phyloP scores from a whole-genome alignment of 2,888 invertebrate genomes.

The Biston stratarius region DNA sequence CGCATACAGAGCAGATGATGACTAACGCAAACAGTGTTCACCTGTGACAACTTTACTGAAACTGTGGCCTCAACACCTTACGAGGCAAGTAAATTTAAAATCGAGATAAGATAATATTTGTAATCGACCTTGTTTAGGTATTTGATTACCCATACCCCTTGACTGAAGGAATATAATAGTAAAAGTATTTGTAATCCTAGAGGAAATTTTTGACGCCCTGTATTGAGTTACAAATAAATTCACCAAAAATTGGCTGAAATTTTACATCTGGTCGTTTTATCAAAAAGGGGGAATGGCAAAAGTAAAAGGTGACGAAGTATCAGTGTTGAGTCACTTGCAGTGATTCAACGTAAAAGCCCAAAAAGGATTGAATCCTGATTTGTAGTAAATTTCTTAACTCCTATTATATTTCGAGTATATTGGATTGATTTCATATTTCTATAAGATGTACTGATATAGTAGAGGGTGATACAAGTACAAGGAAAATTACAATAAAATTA shows the following conservation, averaged over 20 bases:
- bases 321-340: constrained; percentile 23
- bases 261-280: neutral
- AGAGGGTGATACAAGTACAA: neutral
- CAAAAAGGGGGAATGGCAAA: constrained; percentile 14
- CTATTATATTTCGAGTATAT: constrained; percentile 35
- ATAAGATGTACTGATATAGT: neutral
- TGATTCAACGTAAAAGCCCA: constrained; percentile 36
- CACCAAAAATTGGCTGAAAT: neutral
- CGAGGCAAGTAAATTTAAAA: constrained; percentile 54
- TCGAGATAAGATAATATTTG: constrained; percentile 71
- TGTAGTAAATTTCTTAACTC: constrained; percentile 18
- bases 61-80: constrained; percentile 62
- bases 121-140: constrained; percentile 50
- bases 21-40: constrained; percentile 62
- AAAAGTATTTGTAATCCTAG: neutral
- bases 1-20: constrained; percentile 49
- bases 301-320: constrained; percentile 9
- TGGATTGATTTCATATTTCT: neutral
- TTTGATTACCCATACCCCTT: constrained; percentile 30
- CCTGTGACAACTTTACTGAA: constrained; percentile 60
- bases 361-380: constrained; percentile 32
- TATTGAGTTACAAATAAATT: neutral
- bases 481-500: neutral
- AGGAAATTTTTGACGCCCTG: neutral
- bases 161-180: neutral